A percentile compares a stretch with the other conserved stretches of the same genome.
Conservation (phyloP, 2,888 invertebrate genomes). For the Yponomeuta evonymella region DNA sequence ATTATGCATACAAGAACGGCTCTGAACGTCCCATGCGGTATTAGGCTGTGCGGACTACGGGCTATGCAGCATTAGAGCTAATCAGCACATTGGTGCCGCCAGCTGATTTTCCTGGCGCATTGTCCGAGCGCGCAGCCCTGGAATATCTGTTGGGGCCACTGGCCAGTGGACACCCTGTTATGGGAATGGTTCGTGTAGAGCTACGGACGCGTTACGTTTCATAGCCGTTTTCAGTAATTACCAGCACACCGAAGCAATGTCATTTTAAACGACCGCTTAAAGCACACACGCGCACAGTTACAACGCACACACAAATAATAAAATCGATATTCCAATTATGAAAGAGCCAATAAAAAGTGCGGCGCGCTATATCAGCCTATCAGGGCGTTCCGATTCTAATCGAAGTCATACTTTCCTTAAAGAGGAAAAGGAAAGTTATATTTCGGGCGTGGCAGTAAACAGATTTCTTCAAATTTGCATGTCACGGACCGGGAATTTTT, state of each 20-base stretch:
- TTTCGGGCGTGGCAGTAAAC: slow-evolving; percentile 15
- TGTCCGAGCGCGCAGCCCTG: slow-evolving; percentile 69
- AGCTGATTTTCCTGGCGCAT: slow-evolving; percentile 65
- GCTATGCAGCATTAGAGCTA: slow-evolving; percentile 67
- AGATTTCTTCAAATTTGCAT: slow-evolving; percentile 21
- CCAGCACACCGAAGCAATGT: slow-evolving; percentile 7
- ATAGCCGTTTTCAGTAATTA: slow-evolving; percentile 41
- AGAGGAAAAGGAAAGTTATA: slow-evolving; percentile 18
- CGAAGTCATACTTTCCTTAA: slow-evolving; percentile 17
- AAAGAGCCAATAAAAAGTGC: slow-evolving; percentile 20
- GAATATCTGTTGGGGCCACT: slow-evolving; percentile 75
- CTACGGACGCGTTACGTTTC: slow-evolving; percentile 35
- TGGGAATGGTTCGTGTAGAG: slow-evolving; percentile 60
- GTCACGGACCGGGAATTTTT: slow-evolving; percentile 30
- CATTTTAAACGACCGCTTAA: slow-evolving; percentile 5
- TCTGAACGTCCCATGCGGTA: slow-evolving; percentile 53
- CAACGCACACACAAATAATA: slow-evolving; percentile 15
- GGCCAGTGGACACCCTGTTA: slow-evolving; percentile 69
- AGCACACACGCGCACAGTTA: slow-evolving; percentile 9
- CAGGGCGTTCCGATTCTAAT: slow-evolving; percentile 18
- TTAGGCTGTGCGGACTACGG: slow-evolving; percentile 49
- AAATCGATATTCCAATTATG: slow-evolving; percentile 22
- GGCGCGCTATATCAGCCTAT: slow-evolving; percentile 19
- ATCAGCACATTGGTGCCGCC: slow-evolving; percentile 70
- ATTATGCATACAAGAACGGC: slow-evolving; percentile 74